phyloP scores from a whole-genome alignment of 2,888 invertebrate species.

The Junonia oenone region DNA sequence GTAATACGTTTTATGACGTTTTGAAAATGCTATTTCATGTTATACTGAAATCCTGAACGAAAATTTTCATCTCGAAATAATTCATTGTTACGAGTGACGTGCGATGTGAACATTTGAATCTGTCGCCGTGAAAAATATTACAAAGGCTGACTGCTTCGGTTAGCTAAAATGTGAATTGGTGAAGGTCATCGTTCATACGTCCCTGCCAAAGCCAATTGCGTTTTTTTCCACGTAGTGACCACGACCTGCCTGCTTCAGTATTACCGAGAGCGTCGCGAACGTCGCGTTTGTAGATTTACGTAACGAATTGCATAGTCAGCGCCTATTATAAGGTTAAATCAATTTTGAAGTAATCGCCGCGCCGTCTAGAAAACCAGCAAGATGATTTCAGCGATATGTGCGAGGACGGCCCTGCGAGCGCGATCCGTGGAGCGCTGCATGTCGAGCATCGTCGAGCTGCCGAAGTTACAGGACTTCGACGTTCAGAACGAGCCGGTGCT shows the following conservation, averaged over 20 bases:
- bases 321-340: constrained; percentile 2
- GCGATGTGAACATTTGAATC: constrained; percentile 1
- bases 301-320: constrained; percentile 32
- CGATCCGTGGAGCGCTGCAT: constrained; percentile 72
- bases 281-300: constrained; percentile 37
- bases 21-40: neutral
- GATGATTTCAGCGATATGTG: constrained; percentile 39
- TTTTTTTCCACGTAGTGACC: constrained; percentile 31
- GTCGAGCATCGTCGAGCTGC: constrained; percentile 83
- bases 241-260: constrained; percentile 19
- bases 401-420: constrained; percentile 78
- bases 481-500: constrained; percentile 90
- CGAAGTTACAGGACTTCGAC: constrained; percentile 82
- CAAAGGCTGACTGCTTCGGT: constrained; percentile 37
- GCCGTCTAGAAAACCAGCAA: constrained; percentile 4
- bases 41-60: neutral
- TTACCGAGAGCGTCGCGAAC: constrained; percentile 29
- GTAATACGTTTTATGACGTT: neutral
- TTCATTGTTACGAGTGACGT: neutral
- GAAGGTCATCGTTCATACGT: constrained; percentile 42
- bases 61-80: neutral
- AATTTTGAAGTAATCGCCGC: neutral
- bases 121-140: neutral
- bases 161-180: constrained; percentile 67
- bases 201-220: constrained; percentile 37